Percentiles rank a stretch among this genome's conserved stretches.
These are phyloP conservation scores for Promerops cafer DNA, from an alignment of 2,113 vertebrate species.

Conservation along the genomic window DNA sequence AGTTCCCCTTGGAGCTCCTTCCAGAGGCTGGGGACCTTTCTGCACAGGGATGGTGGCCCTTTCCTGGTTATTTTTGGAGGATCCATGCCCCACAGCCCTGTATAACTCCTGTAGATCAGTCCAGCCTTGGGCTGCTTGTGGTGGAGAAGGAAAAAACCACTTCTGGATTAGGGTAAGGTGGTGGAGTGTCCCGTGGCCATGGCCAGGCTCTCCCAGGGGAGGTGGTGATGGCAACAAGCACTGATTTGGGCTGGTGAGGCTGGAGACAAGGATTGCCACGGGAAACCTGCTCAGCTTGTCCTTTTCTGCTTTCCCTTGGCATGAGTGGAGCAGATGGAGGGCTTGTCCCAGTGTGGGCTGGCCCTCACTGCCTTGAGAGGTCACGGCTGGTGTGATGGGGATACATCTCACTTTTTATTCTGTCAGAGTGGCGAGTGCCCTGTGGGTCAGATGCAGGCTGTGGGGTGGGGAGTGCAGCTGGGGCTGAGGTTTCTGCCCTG, in stretches of 20 bases:
- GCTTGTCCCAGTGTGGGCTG: fast-evolving
- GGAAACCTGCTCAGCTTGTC: background rate
- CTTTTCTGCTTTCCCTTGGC: background rate
- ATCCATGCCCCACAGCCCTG: background rate
- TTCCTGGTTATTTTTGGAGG: background rate
- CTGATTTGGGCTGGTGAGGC: background rate
- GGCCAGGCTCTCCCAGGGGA: background rate
- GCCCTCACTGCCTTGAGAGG: background rate
- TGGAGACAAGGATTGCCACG: background rate
- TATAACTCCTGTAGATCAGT: background rate
- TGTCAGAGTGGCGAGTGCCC: background rate
- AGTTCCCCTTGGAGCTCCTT: background rate
- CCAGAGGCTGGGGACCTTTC: background rate
- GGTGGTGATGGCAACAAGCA: background rate
- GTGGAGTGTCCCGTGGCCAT: fast-evolving
- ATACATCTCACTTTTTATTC: fast-evolving
- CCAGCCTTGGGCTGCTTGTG: background rate
- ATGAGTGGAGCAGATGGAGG: background rate
- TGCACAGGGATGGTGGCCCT: background rate
- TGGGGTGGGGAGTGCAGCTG: background rate
- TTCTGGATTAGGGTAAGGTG: background rate
- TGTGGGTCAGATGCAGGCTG: background rate
- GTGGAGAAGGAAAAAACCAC: fast-evolving
- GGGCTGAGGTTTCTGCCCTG: background rate
- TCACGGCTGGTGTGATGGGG: fast-evolving